These are phyloP conservation scores for Catostomus latipinnis DNA, from an alignment of 2,797 vertebrate species.

Conservation along the genomic window DNA sequence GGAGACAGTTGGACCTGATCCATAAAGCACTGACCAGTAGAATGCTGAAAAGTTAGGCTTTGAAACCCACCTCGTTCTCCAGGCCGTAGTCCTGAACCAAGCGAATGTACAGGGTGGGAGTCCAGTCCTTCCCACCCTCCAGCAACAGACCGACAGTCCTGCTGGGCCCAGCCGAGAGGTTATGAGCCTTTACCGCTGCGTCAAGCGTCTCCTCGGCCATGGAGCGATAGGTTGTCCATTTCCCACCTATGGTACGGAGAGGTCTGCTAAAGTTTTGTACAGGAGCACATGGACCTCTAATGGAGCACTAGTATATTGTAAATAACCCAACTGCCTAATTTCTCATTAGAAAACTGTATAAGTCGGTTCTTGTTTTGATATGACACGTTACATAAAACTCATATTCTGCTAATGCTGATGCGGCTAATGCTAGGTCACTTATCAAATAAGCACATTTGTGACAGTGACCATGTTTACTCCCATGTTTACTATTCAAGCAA, in stretches of 20 bases:
- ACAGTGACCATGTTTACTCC: too few species aligned
- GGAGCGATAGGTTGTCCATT: slow-evolving; percentile 95
- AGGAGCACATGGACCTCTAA: not conserved
- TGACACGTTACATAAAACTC: too few species aligned
- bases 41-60: slow-evolving; percentile 18
- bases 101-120: slow-evolving; percentile 93
- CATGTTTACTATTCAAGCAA: too few species aligned
- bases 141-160: slow-evolving; percentile 87
- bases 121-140: slow-evolving; percentile 91
- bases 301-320: not conserved
- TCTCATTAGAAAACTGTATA: not conserved
- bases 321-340: not conserved
- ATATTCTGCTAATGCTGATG: too few species aligned
- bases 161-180: slow-evolving; percentile 74
- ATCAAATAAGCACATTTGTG: too few species aligned
- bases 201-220: slow-evolving; percentile 94
- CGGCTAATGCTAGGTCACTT: too few species aligned
- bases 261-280: not conserved
- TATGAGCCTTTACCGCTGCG: slow-evolving; percentile 75
- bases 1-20: slow-evolving; percentile 42
- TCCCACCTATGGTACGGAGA: slow-evolving; percentile 81
- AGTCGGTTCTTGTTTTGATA: not conserved
- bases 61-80: slow-evolving; percentile 86
- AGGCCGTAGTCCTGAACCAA: slow-evolving; percentile 96
- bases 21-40: slow-evolving; percentile 21